Evolutionary conservation across 2,113 vertebrate species (phyloP), one percentile per base, ranked within the genome.

Genomic region (Collichthys lucidus): DNA sequence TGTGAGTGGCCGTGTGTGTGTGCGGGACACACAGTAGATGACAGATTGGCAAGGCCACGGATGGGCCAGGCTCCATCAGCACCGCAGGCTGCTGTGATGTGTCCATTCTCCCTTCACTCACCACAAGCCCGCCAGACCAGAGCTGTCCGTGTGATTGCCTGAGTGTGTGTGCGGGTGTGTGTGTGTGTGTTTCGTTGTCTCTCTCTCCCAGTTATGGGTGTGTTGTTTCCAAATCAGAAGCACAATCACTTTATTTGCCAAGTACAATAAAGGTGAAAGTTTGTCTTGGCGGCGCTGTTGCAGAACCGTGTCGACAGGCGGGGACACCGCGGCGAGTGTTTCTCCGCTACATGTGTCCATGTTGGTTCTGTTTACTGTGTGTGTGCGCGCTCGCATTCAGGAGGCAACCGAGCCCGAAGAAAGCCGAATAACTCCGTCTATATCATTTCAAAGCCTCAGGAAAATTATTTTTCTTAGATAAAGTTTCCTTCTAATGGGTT

Each of bases 41-140:
- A 89, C 88, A 89, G 90, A 92, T 89, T 90, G 92, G 91, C 91
- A 75, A 82, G 86, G 89, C 86, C 86, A 67, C 46, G 74, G 68
- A 80, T 83, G 89, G 90, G 92, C 90, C 84, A 57, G 85, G 68
- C 81, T 91, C 86, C 89, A 89, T 91, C 90, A 83, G 85, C 78
- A 82, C 84, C 85, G 64, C 89, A 56, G 80, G 86, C 89, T 77
- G 84, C 89, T 85, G 69, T 78, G 90, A 85, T 82, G 86, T 86
- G 88, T 88, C 88, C 85, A 75, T 83, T 83, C 88, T 85, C 82
- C 80, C 88, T 74, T 86, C 88, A 75, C 83, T 88, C 84, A 83
- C 77, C 77, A 65, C 57, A 31, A 31, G 74, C 78, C 71, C 55
- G 71, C 83, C 68, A 63, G 83, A 73, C 78, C 66, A 26, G 67